Percentiles rank a stretch among this genome's conserved stretches.
These are phyloP conservation scores for Cossypha polioptera DNA, from an alignment of 2,797 vertebrate species.

Conservation along the genomic window DNA sequence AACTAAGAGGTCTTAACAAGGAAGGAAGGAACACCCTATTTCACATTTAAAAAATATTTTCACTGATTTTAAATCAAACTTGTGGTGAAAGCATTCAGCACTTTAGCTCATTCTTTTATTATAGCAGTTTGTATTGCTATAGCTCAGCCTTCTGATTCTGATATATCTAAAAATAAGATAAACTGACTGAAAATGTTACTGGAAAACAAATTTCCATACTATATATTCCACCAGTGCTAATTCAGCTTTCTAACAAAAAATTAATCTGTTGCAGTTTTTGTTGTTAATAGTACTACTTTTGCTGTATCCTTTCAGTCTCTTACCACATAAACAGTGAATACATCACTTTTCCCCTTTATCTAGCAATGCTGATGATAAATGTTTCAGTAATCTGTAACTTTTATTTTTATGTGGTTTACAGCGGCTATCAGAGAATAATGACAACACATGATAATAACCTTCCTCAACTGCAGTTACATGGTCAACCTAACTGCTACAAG, in stretches of 20 bases:
- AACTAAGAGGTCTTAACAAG: not conserved
- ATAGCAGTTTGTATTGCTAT: not conserved
- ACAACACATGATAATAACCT: not conserved
- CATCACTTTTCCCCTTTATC: not conserved
- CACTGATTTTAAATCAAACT: not conserved
- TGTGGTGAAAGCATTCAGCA: not conserved
- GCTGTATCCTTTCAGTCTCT: not conserved
- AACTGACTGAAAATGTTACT: not conserved
- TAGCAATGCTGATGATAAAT: not conserved
- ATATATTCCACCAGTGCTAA: not conserved
- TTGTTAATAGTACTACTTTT: not conserved
- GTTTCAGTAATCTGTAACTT: not conserved
- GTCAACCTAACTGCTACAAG: not conserved
- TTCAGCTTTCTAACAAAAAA: not conserved
- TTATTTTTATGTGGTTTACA: not conserved
- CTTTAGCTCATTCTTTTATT: not conserved
- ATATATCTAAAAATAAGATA: not conserved
- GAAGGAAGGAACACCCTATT: fast-evolving
- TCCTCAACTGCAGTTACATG: not conserved
- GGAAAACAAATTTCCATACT: not conserved
- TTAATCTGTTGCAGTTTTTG: not conserved
- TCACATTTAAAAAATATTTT: not conserved
- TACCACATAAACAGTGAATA: not conserved
- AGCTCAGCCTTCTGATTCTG: not conserved
- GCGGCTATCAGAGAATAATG: not conserved